These are phyloP conservation scores for Scaptomyza polygonia DNA, from an alignment of 2,888 invertebrate species.

Conservation along the genomic window DNA sequence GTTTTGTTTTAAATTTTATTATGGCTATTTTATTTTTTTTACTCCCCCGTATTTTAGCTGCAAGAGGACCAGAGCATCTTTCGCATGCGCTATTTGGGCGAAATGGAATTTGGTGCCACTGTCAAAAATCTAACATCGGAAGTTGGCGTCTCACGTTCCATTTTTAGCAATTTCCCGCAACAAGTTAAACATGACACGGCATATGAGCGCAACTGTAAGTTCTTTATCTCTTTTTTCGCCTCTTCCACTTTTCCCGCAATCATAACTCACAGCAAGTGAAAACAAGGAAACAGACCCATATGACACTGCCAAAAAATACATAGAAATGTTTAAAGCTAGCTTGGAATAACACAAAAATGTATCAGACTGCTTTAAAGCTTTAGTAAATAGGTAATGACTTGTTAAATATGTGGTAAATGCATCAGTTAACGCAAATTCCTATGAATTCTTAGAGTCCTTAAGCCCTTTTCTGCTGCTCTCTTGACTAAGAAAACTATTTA, in stretches of 20 bases:
- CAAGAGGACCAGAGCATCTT: constrained; percentile 84
- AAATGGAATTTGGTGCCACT: constrained; percentile 83
- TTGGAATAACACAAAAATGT: no score
- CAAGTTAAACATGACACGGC: constrained; percentile 84
- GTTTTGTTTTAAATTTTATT: constrained; percentile 9
- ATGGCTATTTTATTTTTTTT: constrained; percentile 47
- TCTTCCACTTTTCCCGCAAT: constrained; percentile 5
- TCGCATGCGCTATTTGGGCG: constrained; percentile 84
- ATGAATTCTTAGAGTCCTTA: background rate
- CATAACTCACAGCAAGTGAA: constrained; percentile 7
- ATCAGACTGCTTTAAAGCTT: no score
- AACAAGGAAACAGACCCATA: constrained; percentile 2
- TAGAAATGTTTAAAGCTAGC: background rate
- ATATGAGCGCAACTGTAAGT: constrained; percentile 83
- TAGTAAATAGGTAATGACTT: no score
- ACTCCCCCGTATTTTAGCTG: constrained; percentile 81
- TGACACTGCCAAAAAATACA: background rate
- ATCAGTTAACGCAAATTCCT: background rate
- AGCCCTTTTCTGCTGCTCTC: background rate
- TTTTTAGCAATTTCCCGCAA: constrained; percentile 84
- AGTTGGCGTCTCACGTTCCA: constrained; percentile 83
- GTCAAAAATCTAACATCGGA: constrained; percentile 84
- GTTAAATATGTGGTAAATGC: no score
- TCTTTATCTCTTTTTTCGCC: background rate
- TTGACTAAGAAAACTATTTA: constrained; percentile 1